phyloP scores from a whole-genome alignment of 2,888 invertebrate species.

The Netelia fuscicornis region DNA sequence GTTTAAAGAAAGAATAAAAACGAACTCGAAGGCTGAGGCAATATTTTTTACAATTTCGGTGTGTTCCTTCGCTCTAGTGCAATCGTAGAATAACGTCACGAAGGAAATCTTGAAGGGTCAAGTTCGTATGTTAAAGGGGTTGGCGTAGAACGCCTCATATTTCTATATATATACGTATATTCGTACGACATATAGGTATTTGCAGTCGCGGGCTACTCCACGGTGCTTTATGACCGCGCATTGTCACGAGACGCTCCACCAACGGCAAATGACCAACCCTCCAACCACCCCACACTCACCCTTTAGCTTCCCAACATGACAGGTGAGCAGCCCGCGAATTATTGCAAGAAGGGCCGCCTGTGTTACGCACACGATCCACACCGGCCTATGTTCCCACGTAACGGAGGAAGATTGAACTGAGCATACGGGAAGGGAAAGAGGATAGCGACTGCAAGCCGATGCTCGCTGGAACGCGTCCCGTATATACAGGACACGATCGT shows the following conservation, averaged over 20 bases:
- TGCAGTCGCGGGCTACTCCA: constrained; percentile 25
- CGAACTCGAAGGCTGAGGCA: too few relatives aligned
- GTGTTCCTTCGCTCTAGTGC: too few relatives aligned
- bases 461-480: constrained; percentile 13
- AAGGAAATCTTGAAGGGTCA: too few relatives aligned
- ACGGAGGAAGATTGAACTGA: constrained; percentile 3
- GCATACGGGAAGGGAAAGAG: constrained; percentile 2
- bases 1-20: too few relatives aligned
- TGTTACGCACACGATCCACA: constrained; percentile 1
- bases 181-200: background rate
- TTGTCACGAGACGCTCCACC: constrained; percentile 76
- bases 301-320: constrained; percentile 70
- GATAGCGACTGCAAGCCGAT: constrained; percentile 20
- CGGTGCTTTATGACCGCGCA: constrained; percentile 74
- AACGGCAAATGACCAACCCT: constrained; percentile 73
- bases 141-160: too few relatives aligned
- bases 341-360: constrained; percentile 56
- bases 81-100: too few relatives aligned
- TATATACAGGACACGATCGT: background rate
- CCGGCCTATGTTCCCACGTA: background rate
- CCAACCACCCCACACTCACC: constrained; percentile 51
- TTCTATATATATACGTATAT: background rate
- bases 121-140: too few relatives aligned
- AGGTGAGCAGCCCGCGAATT: constrained; percentile 73
- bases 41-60: too few relatives aligned